phyloP scores from a whole-genome alignment of 2,113 vertebrate genomes.

The Porphyrio hochstetteri region DNA sequence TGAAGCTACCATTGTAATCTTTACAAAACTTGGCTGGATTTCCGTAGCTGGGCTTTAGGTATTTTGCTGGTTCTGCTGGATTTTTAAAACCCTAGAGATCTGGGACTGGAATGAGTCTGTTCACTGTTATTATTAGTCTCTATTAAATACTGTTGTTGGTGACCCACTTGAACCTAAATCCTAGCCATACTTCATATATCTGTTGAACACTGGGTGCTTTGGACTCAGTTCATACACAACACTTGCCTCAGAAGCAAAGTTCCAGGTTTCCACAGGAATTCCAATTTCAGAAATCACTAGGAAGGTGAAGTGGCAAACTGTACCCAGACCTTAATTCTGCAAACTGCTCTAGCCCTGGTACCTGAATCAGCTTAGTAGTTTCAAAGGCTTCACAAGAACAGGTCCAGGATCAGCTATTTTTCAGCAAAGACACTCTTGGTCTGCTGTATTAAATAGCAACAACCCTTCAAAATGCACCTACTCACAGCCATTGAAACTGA shows the following conservation, averaged over 20 bases:
- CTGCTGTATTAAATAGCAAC: neutral
- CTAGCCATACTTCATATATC: neutral
- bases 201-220: neutral
- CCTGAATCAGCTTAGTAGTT: neutral
- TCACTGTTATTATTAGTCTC: constrained; percentile 39
- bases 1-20: constrained; percentile 52
- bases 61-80: constrained; percentile 68
- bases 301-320: neutral
- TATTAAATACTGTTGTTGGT: neutral
- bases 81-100: constrained; percentile 57
- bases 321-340: neutral
- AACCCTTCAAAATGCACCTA: neutral
- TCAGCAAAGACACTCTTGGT: neutral
- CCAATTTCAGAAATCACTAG: neutral
- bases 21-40: constrained; percentile 54
- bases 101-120: constrained; percentile 22
- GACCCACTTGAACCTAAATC: constrained; percentile 14
- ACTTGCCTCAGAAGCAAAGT: neutral
- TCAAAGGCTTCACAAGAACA: neutral
- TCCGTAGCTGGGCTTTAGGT: constrained; percentile 28
- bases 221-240: neutral
- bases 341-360: neutral
- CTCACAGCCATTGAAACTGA: neutral
- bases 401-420: neutral
- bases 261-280: neutral